These are phyloP conservation scores for Drosophila testacea DNA, from an alignment of 2,888 invertebrate species.

Conservation along the genomic window DNA sequence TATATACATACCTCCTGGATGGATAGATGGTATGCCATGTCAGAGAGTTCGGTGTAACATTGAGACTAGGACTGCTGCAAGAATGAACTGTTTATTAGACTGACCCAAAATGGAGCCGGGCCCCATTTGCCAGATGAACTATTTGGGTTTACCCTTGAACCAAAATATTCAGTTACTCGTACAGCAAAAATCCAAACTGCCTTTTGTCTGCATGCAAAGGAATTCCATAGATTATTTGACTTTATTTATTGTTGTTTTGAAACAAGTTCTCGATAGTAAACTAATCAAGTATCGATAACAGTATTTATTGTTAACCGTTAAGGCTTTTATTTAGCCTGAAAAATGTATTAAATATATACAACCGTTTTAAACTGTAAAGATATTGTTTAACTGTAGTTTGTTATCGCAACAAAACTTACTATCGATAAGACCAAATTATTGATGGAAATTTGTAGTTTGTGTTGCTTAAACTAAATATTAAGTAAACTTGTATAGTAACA, in stretches of 20 bases:
- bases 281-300: background rate
- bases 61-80: slow-evolving; percentile 19
- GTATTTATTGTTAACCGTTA: background rate
- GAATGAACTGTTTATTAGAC: slow-evolving; percentile 74
- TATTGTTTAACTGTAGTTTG: too few species aligned
- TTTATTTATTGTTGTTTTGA: background rate
- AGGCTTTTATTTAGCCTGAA: too few species aligned
- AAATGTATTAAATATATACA: too few species aligned
- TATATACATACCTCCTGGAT: background rate
- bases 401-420: too few species aligned
- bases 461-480: too few species aligned
- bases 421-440: too few species aligned
- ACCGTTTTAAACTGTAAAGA: too few species aligned
- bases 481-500: too few species aligned
- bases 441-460: too few species aligned
- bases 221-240: background rate
- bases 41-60: background rate
- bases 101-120: slow-evolving; percentile 79
- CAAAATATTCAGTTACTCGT: slow-evolving; percentile 10
- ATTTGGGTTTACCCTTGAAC: slow-evolving; percentile 59
- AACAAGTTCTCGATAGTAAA: slow-evolving; percentile 2
- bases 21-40: slow-evolving; percentile 4
- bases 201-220: background rate
- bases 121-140: slow-evolving; percentile 49
- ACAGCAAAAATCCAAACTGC: slow-evolving; percentile 5